Evolutionary conservation across 2,888 invertebrate genomes (phyloP).

Genomic region (Eucera pruinosa): DNA sequence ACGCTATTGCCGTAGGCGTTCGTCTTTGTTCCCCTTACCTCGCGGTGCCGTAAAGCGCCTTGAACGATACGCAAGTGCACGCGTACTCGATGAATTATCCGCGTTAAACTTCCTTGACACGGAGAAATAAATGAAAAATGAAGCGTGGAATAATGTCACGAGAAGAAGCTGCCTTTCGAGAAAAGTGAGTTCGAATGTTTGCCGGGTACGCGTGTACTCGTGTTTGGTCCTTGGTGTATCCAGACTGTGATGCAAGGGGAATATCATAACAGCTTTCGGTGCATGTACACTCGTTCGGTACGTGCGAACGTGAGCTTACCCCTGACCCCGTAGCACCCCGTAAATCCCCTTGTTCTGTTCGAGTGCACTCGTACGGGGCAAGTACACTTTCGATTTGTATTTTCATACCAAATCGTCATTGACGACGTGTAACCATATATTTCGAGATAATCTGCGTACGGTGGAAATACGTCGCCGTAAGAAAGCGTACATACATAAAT

Average conservation of each 20-base stretch:
- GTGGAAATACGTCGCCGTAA: no score
- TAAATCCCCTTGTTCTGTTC: neutral
- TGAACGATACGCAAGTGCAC: neutral
- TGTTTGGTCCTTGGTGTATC: neutral
- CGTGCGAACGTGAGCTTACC: neutral
- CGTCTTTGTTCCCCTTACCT: constrained; percentile 1
- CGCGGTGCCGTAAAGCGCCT: neutral
- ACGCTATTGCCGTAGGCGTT: neutral
- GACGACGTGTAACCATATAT: neutral
- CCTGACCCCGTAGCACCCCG: neutral
- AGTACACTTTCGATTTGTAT: neutral
- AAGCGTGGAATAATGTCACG: neutral
- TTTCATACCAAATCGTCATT: neutral
- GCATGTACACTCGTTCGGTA: neutral
- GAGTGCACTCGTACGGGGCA: neutral
- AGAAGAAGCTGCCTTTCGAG: no score
- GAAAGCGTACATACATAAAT: neutral
- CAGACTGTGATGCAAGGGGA: neutral
- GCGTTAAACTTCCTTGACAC: neutral
- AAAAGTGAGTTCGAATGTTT: neutral
- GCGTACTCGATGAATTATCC: neutral
- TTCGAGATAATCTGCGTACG: neutral
- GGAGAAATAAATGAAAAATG: neutral
- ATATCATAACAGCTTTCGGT: neutral
- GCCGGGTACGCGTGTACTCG: neutral